These are phyloP conservation scores for Parambassis ranga DNA, from an alignment of 2,797 vertebrate genomes.

Conservation along the genomic window DNA sequence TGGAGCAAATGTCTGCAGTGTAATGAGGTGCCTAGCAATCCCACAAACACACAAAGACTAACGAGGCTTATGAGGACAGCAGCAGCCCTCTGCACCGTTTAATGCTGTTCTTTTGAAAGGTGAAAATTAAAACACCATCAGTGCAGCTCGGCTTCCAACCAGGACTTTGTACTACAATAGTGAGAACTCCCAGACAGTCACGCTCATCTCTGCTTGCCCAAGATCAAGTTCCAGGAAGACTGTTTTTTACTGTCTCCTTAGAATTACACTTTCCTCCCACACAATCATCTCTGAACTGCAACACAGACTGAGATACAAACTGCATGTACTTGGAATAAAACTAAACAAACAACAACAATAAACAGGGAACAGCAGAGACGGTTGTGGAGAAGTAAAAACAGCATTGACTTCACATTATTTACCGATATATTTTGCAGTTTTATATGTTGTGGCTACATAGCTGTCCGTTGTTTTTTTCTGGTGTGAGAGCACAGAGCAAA, in stretches of 20 bases:
- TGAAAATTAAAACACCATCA: slow-evolving; percentile 32
- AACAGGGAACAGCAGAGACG: slow-evolving; percentile 12
- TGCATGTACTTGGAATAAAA: slow-evolving; percentile 37
- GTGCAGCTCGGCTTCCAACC: slow-evolving; percentile 30
- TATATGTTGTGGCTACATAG: slow-evolving; percentile 2
- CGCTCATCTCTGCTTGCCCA: slow-evolving; percentile 31
- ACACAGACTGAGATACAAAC: slow-evolving; percentile 37
- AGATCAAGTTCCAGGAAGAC: slow-evolving; percentile 57
- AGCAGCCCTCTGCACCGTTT: background rate
- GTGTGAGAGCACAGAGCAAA: slow-evolving; percentile 8
- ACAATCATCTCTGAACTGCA: slow-evolving; percentile 37
- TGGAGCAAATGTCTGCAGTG: background rate
- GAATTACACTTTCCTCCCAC: slow-evolving; percentile 56
- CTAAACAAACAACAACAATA: slow-evolving; percentile 30
- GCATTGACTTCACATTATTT: background rate
- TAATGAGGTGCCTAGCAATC: background rate
- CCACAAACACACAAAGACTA: no score
- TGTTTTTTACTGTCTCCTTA: slow-evolving; percentile 29
- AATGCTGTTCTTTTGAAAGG: background rate
- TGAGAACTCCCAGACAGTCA: slow-evolving; percentile 38
- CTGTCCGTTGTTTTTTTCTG: background rate
- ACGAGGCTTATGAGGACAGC: slow-evolving; percentile 16
- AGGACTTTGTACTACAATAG: slow-evolving; percentile 42
- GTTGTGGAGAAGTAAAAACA: slow-evolving; percentile 9
- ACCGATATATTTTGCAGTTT: slow-evolving; percentile 16